Base-by-base conservation (phyloP, 2,113 vertebrate species). In the Scopus umbretta region DNA sequence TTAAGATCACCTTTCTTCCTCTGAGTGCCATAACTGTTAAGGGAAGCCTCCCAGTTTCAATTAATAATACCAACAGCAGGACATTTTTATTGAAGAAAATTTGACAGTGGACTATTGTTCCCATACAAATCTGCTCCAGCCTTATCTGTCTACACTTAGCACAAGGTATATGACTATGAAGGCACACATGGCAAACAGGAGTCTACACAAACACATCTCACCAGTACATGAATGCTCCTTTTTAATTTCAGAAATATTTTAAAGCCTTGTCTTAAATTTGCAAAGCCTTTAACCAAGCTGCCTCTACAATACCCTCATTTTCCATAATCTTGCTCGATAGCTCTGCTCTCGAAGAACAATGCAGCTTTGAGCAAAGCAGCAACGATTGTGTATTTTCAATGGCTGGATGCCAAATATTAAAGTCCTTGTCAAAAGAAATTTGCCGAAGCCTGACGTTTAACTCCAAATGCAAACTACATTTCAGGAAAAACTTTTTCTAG, bases 371-470 rank as follows among this genome's bases (percentile, higher is more conserved):
- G 74, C 11, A 5, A 80, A 92, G 80, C 55, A 90, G 67, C 59
- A 90, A 96, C 42, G 70, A 89, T 10, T 45, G 38, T 3, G 10
- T 88, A 58, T 95, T 95, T 95, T 80, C 47, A 73, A 17, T 83
- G 94, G 95, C 86, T 80, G 36, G 42, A 72, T 72, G 92, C 92
- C 95, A 95, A 84, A 84, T 89, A 92, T 55, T 56, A 68, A 91
- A 94, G 59, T 87, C 53, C 63, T 76, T 85, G 53, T 95, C 62
- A 91, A 81, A 96, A 91, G 80, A 94, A 67, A 94, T 72, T 84
- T 84, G 43, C 68, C 15, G 0, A 84, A 82, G 61, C 36, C 76
- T 81, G 73, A 50, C 86, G 61, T 66, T 94, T 52, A 74, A 87
- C 29, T 89, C 63, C 92, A 95, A 92, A 92, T 0, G 6, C 40